Evolutionary conservation across 2,113 vertebrate genomes (phyloP).

Genomic region (Paramisgurnus dabryanus): DNA sequence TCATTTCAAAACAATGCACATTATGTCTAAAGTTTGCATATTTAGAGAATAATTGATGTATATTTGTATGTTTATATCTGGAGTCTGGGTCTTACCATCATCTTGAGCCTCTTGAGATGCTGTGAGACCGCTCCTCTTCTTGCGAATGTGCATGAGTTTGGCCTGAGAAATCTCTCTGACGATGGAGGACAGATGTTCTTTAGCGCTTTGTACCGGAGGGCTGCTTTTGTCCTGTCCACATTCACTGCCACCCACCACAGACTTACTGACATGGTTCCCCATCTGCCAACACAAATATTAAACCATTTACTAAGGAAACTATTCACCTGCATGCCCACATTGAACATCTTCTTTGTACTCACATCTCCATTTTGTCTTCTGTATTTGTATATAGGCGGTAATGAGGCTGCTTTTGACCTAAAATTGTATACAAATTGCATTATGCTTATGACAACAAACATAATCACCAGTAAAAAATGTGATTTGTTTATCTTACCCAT

Average conservation of each 20-base stretch:
- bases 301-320: not conserved
- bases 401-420: conserved; percentile 85
- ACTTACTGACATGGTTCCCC: conserved; percentile 76
- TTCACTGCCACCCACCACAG: conserved; percentile 70
- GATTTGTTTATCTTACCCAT: conserved; percentile 73
- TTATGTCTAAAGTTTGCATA: too few species aligned
- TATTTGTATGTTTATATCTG: too few species aligned
- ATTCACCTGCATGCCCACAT: not conserved
- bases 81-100: conserved; percentile 69
- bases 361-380: conserved; percentile 87
- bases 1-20: too few species aligned
- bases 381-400: conserved; percentile 84
- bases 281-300: conserved; percentile 58
- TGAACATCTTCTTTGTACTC: conserved; percentile 68
- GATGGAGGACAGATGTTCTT: conserved; percentile 64
- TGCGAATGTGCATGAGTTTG: conserved; percentile 71
- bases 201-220: conserved; percentile 72
- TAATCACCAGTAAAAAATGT: not conserved
- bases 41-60: too few species aligned
- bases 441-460: not conserved
- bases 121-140: conserved; percentile 69
- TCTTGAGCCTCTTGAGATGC: conserved; percentile 59
- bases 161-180: conserved; percentile 73
- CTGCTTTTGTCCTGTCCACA: conserved; percentile 69
- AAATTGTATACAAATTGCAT: conserved; percentile 35